Evolutionary conservation across 2,888 invertebrate species (phyloP).

Genomic region (Hyposoter dolosus): DNA sequence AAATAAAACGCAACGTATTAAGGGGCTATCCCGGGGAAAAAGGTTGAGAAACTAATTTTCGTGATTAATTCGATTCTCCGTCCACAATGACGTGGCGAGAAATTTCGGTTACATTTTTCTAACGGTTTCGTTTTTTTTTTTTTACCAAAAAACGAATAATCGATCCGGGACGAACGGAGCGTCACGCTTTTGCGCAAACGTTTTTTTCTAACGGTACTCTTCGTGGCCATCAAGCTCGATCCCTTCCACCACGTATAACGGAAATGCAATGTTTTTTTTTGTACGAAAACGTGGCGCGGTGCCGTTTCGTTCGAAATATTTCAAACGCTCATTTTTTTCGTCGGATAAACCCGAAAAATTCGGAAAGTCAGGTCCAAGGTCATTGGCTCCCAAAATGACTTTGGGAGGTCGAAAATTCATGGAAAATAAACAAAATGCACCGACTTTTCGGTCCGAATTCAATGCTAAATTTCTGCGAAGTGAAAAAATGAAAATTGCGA

Average conservation of each 20-base stretch:
- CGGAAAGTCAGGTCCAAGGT: neutral
- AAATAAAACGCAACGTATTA: neutral
- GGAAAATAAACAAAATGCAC: neutral
- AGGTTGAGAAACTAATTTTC: neutral
- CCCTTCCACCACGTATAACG: constrained; percentile 28
- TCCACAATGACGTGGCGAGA: neutral
- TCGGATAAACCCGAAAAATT: neutral
- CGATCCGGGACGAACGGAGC: constrained; percentile 17
- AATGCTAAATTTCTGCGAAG: neutral
- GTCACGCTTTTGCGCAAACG: constrained; percentile 24
- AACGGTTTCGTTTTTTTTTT: neutral
- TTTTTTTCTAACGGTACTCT: constrained; percentile 36
- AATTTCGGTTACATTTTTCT: neutral
- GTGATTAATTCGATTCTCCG: too few species aligned
- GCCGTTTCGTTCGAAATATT: neutral
- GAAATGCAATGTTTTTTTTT: neutral
- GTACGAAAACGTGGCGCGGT: constrained; percentile 13
- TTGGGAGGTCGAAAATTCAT: neutral
- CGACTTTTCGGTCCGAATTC: neutral
- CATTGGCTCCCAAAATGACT: neutral
- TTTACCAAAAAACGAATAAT: constrained; percentile 21
- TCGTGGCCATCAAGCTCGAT: neutral
- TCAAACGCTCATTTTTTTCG: neutral
- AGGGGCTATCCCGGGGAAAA: neutral
- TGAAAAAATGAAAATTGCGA: neutral